phyloP scores from a whole-genome alignment of 2,113 vertebrate species.

The Indicator indicator region DNA sequence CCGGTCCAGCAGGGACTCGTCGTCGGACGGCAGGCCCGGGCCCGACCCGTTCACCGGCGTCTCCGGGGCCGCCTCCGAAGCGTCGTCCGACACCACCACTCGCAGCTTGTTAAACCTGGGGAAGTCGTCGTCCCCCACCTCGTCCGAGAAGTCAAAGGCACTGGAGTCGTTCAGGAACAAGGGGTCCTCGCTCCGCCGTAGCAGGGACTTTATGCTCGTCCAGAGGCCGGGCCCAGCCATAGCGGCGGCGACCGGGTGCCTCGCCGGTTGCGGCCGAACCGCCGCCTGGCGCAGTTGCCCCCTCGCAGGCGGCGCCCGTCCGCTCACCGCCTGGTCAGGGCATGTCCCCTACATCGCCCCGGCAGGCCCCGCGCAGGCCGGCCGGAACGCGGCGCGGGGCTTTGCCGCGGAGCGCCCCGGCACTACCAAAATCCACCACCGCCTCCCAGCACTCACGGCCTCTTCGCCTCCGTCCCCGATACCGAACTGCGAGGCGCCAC shows the following conservation, averaged over 20 bases:
- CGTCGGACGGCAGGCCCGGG: conserved; percentile 77
- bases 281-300: neutral
- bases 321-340: conserved; percentile 16
- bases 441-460: neutral
- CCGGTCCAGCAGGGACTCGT: conserved; percentile 85
- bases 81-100: conserved; percentile 89
- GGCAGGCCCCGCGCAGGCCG: neutral
- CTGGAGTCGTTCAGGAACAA: conserved; percentile 86
- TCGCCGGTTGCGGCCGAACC: neutral
- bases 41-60: conserved; percentile 77
- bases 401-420: neutral
- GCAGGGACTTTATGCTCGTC: conserved; percentile 80
- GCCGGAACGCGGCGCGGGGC: neutral
- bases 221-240: conserved; percentile 85
- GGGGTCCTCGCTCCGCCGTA: conserved; percentile 73
- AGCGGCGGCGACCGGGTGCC: neutral
- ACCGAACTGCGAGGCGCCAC: neutral
- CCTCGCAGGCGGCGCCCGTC: neutral
- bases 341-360: neutral
- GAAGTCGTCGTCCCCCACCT: conserved; percentile 80
- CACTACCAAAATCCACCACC: neutral
- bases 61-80: conserved; percentile 51
- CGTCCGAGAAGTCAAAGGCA: conserved; percentile 88
- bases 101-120: conserved; percentile 88
- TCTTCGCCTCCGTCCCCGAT: neutral